Base-by-base conservation (phyloP, 2,113 vertebrate genomes). In the Grammomys surdaster region DNA sequence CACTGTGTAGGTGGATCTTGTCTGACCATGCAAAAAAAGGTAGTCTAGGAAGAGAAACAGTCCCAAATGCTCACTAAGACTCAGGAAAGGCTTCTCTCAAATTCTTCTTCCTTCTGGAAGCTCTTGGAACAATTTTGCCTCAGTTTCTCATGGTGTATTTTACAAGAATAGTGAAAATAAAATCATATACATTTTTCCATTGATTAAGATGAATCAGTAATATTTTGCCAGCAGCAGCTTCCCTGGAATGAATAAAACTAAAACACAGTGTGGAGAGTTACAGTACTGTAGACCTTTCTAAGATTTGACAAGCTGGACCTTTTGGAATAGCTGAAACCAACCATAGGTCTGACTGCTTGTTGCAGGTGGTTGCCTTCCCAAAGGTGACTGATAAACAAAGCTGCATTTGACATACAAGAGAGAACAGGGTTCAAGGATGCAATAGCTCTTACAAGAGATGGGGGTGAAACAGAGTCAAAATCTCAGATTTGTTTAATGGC, bases 361-460 rank as follows among this genome's bases (percentile, higher is more conserved):
- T 95, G 88, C 90, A 96, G 92, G 69, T 46, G 75, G 33, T 81
- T 94, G 92, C 76, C 75, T 96, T 95, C 96, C 87, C 86, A 95
- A 97, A 96, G 93, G 82, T 95, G 93, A 89, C 89, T 73, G 87
- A 96, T 94, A 95, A 97, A 97, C 78, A 97, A 96, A 97, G 77
- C 65, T 95, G 56, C 40, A 76, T 96, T 96, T 96, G 95, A 97
- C 94, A 77, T 95, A 91, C 56, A 92, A 80, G 43, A 93, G 67
- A 93, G 56, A 86, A 63, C 82, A 95, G 54, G 24, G 81, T 65
- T 82, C 80, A 93, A 51, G 90, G 69, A 90, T 96, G 70, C 82
- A 86, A 65, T 31, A 58, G 73, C 90, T 85, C 46, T 96, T 96
- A 28, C 43, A 78, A 70, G 11, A 22, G 24, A 72, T 33, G 67